Evolutionary conservation across 64 coral and sea anemone genomes (phyloP).

Genomic region (Anthopleura sola): DNA sequence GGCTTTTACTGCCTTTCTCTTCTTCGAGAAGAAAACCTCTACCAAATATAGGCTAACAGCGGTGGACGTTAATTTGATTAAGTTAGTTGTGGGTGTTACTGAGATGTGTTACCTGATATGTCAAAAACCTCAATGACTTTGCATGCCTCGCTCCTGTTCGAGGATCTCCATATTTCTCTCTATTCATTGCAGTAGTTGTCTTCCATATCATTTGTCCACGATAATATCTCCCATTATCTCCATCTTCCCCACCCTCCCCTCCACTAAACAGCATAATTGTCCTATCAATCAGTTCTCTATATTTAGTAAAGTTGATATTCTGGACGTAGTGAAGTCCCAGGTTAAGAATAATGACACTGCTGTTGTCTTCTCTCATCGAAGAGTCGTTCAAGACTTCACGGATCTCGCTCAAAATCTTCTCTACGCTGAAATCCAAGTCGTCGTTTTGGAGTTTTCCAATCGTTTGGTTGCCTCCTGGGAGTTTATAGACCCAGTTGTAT

Average conservation of each 20-base stretch:
- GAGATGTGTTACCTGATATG: constrained; percentile 62
- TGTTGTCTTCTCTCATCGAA: constrained; percentile 37
- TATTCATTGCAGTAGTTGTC: constrained; percentile 86
- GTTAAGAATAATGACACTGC: constrained; percentile 65
- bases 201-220: constrained; percentile 79
- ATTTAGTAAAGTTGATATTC: constrained; percentile 82
- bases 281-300: constrained; percentile 48
- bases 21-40: too few species aligned
- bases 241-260: constrained; percentile 25
- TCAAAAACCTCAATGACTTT: constrained; percentile 68
- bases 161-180: constrained; percentile 83
- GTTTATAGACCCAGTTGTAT: constrained; percentile 86
- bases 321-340: constrained; percentile 92
- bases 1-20: too few species aligned
- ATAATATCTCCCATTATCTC: constrained; percentile 33
- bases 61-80: too few species aligned
- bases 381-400: constrained; percentile 15
- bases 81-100: not conserved
- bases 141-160: constrained; percentile 67
- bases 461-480: constrained; percentile 61
- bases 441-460: constrained; percentile 60
- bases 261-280: constrained; percentile 66
- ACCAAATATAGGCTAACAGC: too few species aligned
- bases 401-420: constrained; percentile 68
- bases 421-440: constrained; percentile 65